Evolutionary conservation across 2,113 vertebrate species (phyloP).

Genomic region (Glaucomys volans): DNA sequence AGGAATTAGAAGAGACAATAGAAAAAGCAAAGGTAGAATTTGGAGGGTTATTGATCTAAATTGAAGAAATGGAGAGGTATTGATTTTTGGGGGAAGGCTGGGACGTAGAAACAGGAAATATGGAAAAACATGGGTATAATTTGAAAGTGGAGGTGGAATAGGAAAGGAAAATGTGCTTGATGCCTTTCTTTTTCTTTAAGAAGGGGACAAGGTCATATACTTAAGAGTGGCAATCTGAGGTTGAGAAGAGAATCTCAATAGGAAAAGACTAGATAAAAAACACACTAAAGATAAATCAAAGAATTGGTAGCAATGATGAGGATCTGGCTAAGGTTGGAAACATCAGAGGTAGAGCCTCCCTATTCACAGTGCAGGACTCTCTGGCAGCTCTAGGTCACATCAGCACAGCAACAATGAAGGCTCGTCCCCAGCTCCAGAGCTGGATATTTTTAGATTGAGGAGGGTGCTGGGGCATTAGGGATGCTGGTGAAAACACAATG

Average conservation of each 20-base stretch:
- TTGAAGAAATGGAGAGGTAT: neutral
- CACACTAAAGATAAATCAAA: neutral
- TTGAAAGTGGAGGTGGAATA: neutral
- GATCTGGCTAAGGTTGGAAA: neutral
- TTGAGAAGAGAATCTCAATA: neutral
- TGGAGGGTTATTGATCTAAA: neutral
- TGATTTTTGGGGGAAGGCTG: neutral
- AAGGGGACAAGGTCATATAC: neutral
- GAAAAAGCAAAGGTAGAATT: neutral
- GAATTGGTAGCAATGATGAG: neutral
- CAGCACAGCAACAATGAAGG: neutral
- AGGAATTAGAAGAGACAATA: neutral
- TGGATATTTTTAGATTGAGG: neutral
- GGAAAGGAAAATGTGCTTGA: neutral
- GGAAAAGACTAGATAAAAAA: neutral
- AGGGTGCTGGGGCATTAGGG: neutral
- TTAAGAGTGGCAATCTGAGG: neutral
- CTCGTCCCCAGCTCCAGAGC: no score
- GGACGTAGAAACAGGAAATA: neutral
- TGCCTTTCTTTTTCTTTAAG: neutral
- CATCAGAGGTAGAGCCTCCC: rapidly evolving
- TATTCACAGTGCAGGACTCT: neutral
- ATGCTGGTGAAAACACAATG: neutral
- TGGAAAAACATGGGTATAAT: neutral
- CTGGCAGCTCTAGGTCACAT: neutral